Conservation (phyloP, 2,888 invertebrate species). For the Phaedon cochleariae region DNA sequence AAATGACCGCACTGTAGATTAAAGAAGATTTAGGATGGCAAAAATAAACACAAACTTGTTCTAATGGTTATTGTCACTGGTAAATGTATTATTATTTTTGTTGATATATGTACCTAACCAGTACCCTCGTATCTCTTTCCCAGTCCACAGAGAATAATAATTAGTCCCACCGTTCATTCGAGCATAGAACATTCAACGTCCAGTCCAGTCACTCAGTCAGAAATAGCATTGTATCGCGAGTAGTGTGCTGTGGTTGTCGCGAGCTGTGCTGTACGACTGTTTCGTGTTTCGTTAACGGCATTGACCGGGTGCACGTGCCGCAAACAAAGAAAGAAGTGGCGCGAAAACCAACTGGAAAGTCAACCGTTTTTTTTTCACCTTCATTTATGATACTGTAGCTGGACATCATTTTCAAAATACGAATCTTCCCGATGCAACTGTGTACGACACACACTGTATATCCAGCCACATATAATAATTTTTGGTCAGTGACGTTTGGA, state of each 20-base stretch:
- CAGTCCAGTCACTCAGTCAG: no score
- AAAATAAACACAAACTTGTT: no score
- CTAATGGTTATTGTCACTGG: no score
- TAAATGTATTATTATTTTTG: no score
- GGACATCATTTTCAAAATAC: neutral
- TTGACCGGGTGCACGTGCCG: neutral
- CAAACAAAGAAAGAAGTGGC: constrained; percentile 16
- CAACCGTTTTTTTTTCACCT: constrained; percentile 13
- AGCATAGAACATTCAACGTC: no score
- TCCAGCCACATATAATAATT: neutral
- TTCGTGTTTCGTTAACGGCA: neutral
- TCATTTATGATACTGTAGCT: no score
- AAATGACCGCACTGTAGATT: no score
- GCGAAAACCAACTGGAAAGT: constrained; percentile 1
- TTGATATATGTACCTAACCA: no score
- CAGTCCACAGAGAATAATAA: neutral
- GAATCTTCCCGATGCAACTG: neutral
- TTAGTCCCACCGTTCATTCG: neutral
- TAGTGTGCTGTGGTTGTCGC: no score
- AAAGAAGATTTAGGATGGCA: no score
- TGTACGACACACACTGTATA: neutral
- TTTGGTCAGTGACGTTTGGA: neutral
- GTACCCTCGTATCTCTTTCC: neutral
- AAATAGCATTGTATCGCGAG: no score
- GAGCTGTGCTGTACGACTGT: neutral